Conservation (phyloP, 1,140 invertebrate species). For the Hyles euphorbiae region DNA sequence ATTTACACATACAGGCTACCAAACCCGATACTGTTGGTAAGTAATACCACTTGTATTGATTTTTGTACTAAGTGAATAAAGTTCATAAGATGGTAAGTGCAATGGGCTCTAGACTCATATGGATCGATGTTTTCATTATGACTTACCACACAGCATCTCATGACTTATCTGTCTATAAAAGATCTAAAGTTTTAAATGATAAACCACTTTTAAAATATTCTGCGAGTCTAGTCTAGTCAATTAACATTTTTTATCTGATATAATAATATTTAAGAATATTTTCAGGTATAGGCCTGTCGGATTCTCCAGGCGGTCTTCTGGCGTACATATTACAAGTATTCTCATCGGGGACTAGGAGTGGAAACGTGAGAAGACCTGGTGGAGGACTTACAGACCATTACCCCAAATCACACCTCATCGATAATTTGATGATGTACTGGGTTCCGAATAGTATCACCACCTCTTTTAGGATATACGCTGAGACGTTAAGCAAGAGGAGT, state of each 20-base stretch:
- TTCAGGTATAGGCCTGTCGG: constrained; percentile 75
- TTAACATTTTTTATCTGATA: background rate
- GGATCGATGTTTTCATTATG: too few species aligned
- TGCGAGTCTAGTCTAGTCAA: too few species aligned
- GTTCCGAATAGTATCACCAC: constrained; percentile 83
- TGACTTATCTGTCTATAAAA: too few species aligned
- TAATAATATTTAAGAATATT: too few species aligned
- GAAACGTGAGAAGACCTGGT: constrained; percentile 76
- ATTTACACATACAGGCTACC: constrained; percentile 10
- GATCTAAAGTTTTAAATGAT: too few species aligned
- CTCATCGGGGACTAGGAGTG: constrained; percentile 81
- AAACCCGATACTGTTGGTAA: constrained; percentile 17
- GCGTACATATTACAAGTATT: constrained; percentile 91
- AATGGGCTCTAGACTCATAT: too few species aligned
- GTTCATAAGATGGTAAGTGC: too few species aligned
- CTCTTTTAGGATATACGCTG: constrained; percentile 83
- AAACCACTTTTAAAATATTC: too few species aligned
- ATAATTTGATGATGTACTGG: constrained; percentile 93
- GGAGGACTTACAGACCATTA: constrained; percentile 78
- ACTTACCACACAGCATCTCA: too few species aligned
- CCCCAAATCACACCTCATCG: constrained; percentile 83
- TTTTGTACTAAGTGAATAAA: too few species aligned
- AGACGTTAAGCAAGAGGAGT: constrained; percentile 66
- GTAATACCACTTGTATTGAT: background rate
- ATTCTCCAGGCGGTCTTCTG: constrained; percentile 84